Conservation (phyloP, 1,140 invertebrate species). For the Leptoteleia sp. region DNA sequence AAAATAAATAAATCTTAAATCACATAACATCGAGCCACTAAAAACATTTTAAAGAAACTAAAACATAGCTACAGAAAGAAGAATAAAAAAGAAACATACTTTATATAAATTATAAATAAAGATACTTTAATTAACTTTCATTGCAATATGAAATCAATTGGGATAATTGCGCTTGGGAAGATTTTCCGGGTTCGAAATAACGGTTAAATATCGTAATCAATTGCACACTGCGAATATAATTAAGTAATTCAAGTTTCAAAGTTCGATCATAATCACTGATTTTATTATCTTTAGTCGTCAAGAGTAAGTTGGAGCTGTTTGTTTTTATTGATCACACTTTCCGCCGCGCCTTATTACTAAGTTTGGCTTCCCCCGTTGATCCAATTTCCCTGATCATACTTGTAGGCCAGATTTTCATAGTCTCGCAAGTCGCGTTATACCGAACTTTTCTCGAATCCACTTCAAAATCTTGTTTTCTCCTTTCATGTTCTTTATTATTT, state of each 20-base stretch:
- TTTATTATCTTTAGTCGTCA: conserved; percentile 41
- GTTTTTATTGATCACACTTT: conserved; percentile 62
- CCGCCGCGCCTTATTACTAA: conserved; percentile 45
- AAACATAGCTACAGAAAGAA: too few relatives aligned
- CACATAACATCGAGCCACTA: too few relatives aligned
- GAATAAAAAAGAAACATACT: too few relatives aligned
- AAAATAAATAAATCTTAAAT: too few relatives aligned
- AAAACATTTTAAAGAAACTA: too few relatives aligned
- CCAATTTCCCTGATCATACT: conserved; percentile 60
- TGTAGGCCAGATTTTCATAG: conserved; percentile 61
- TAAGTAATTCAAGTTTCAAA: conserved; percentile 47
- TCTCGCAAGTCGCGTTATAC: conserved; percentile 42
- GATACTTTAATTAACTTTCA: too few relatives aligned
- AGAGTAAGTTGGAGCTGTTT: conserved; percentile 31
- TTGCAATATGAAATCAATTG: too few relatives aligned
- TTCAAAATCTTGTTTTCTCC: conserved; percentile 51
- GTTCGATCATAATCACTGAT: conserved; percentile 55
- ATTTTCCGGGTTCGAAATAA: too few relatives aligned
- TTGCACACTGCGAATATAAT: conserved; percentile 41
- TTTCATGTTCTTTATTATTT: conserved; percentile 45
- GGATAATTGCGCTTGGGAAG: too few relatives aligned
- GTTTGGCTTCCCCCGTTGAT: conserved; percentile 48
- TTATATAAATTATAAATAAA: too few relatives aligned
- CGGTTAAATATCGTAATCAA: conserved; percentile 48
- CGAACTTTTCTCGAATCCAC: conserved; percentile 54